Base-by-base conservation (phyloP, 2,113 vertebrate species). In the Neotoma lepida region DNA sequence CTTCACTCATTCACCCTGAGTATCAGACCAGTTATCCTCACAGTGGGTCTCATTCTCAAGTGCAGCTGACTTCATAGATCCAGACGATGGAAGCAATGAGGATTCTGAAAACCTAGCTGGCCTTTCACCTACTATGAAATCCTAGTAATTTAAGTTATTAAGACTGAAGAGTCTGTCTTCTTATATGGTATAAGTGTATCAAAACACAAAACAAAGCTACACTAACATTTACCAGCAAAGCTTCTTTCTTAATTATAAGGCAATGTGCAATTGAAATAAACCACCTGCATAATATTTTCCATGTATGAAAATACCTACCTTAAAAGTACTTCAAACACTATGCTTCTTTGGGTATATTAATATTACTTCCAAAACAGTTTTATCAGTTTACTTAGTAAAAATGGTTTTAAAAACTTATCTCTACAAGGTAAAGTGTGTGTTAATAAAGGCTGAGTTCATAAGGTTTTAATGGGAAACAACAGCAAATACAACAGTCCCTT, bases 301-400 rank as follows among this genome's bases (percentile, higher is more conserved):
- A 61, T 41, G 3, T 44, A 68, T 35, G 20, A 51, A 95, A 93
- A 49, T 51, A 41, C 88, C 9, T 39, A 33, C 15, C 68, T 82
- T 84, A 54, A 85, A 64, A 54, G 63, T 20, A 66, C 41, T 92
- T 26, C 22, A 81, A 88, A 95, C 91, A 44, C 2, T 46, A 76
- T 74, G n/a, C 14, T 64, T 89, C 41, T 89, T 39, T 82, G 54
- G 22, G 35, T 61, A 54, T 54, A 33, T 20, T 22, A 64, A 33
- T 85, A 44, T 64, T 33, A 64, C 41, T 64, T 64, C 58, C 87
- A 80, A 93, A 96, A 94, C 41, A 87, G 10, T 56, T 8, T 54
- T 39, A 13, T 78, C 46, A 78, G 3, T 44, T 91, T 87, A 84
- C 41, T 78, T 20, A 56, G 15, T 56, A 89, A 61, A 2, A 5